Base-by-base conservation (phyloP, 2,113 vertebrate species). In the Onychostruthus taczanowskii region DNA sequence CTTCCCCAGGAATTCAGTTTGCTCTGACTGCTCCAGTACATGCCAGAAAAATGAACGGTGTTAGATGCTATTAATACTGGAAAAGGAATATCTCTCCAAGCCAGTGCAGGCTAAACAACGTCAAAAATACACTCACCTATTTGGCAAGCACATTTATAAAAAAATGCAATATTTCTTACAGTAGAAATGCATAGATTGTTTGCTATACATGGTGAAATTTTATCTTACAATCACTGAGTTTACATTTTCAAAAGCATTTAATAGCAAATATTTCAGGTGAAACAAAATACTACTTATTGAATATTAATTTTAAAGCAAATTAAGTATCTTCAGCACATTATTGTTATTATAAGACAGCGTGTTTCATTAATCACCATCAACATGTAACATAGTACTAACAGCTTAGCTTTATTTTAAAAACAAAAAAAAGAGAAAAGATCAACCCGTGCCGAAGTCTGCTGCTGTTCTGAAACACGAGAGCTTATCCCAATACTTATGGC, bases 1-100 rank as follows among this genome's bases (percentile, higher is more conserved):
- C 95, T 92, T 96, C 64, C 87, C 76, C 76, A 93, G 88, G 96
- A 97, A 96, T 89, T 78, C 39, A 35, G 81, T 92, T 94, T 90
- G 94, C 87, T 96, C 93, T 97, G 89, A 93, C 85, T 90, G 93
- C 87, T 93, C 95, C 52, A 94, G 84, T 84, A 84, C 39, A 85
- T 1, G 24, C 75, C 83, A 94, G 90, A 92, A 97, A 98, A 97
- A 94, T 66, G 73, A 96, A 92, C 26, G 4, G 84, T 69, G 63
- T 73, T 92, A 91, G 69, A 93, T 49, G 39, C 77, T 89, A 89
- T 95, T 94, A 95, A 91, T 77, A 84, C 93, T 91, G 74, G 81
- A 94, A 94, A 97, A 95, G 46, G 33, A 93, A 37, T 90, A 87
- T 49, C 64, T 96, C 87, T 89, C 82, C 3, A 3, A 96, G 74